Conservation (phyloP, 2,888 invertebrate species). For the Hecatera dysodea region DNA sequence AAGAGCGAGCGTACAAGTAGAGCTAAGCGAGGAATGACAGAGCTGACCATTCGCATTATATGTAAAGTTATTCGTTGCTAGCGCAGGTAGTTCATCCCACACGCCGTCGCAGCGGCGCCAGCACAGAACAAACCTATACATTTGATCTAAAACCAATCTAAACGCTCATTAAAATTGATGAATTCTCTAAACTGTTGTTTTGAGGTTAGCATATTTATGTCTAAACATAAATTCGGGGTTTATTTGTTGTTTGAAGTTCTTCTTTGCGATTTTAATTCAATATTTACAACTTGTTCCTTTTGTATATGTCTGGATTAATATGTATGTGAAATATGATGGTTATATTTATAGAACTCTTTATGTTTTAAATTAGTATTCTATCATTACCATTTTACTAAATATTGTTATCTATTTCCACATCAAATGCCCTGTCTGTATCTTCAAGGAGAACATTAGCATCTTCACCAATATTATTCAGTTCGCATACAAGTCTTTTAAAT, state of each 20-base stretch:
- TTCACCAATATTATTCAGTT: slow-evolving; percentile 31
- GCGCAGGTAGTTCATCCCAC: slow-evolving; percentile 72
- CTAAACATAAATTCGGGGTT: slow-evolving; percentile 39
- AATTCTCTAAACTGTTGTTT: slow-evolving; percentile 64
- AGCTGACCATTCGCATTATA: slow-evolving; percentile 60
- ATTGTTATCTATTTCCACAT: background rate
- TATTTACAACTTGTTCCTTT: slow-evolving; percentile 46
- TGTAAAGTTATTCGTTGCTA: slow-evolving; percentile 66
- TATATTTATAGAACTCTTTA: slow-evolving; percentile 7
- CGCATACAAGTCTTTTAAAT: slow-evolving; percentile 31
- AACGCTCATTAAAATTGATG: slow-evolving; percentile 68
- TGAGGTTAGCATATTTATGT: slow-evolving; percentile 60
- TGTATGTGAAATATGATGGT: slow-evolving; percentile 30
- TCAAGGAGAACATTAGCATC: slow-evolving; percentile 2
- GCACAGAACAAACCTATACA: slow-evolving; percentile 57
- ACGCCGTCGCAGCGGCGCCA: slow-evolving; percentile 68
- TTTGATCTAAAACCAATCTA: slow-evolving; percentile 65
- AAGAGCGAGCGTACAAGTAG: slow-evolving; percentile 22
- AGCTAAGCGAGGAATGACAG: slow-evolving; percentile 57
- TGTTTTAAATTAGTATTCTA: slow-evolving; percentile 16
- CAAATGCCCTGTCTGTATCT: slow-evolving; percentile 14
- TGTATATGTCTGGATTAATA: slow-evolving; percentile 37
- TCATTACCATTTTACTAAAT: background rate
- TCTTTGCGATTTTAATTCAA: slow-evolving; percentile 43
- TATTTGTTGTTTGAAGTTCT: slow-evolving; percentile 50